These are phyloP conservation scores for Heliothis subflexa DNA, from an alignment of 1,140 invertebrate species.

Conservation along the genomic window DNA sequence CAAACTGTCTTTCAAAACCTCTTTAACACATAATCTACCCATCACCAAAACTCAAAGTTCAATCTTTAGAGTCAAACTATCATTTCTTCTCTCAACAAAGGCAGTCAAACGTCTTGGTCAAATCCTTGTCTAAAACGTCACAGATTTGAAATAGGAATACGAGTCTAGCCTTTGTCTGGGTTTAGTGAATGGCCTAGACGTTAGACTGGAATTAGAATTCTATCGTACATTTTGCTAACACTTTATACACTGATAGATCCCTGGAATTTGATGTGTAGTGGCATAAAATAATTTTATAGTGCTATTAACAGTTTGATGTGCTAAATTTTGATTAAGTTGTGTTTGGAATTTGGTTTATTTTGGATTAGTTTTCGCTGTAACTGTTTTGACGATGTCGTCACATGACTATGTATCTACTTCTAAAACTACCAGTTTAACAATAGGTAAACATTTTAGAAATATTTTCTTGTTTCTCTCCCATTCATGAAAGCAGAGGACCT, in stretches of 20 bases:
- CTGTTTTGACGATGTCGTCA: neutral
- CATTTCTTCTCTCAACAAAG: too few species aligned
- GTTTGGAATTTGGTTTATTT: too few species aligned
- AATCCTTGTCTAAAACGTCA: slow-evolving; percentile 3
- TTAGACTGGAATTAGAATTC: slow-evolving; percentile 16
- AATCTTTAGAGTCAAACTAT: too few species aligned
- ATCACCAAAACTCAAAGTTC: neutral
- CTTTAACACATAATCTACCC: neutral
- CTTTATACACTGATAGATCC: slow-evolving; percentile 8
- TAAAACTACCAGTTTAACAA: neutral
- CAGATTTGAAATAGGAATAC: slow-evolving; percentile 21
- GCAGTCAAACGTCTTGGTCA: neutral
- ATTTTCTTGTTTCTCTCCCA: neutral
- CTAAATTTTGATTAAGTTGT: too few species aligned
- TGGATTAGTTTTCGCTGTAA: too few species aligned
- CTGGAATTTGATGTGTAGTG: neutral
- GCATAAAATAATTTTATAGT: neutral
- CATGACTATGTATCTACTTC: neutral
- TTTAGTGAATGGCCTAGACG: neutral
- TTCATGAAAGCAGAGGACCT: neutral
- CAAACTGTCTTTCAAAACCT: too few species aligned
- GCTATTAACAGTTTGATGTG: too few species aligned
- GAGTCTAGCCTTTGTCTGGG: slow-evolving; percentile 16
- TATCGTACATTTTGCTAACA: slow-evolving; percentile 16
- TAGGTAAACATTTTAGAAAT: neutral